Evolutionary conservation across 2,888 invertebrate genomes (phyloP), one percentile per base, ranked within the genome.

Genomic region (Pyrrhosoma nymphula): DNA sequence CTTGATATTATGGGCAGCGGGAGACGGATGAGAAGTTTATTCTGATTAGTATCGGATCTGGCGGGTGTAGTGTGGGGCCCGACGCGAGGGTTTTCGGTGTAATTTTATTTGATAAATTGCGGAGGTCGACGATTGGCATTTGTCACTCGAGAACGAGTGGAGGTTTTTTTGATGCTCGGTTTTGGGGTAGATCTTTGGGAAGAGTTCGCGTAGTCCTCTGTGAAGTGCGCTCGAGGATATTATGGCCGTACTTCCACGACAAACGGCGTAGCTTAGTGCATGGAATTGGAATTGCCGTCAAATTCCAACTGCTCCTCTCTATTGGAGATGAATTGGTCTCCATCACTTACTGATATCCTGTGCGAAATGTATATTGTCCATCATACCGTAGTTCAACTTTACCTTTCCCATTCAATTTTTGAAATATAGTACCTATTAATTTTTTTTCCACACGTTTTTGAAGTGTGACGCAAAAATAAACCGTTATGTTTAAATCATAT

Each of bases 11-110:
- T 69, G 69, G 93, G 69, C 69, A 69, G 63, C 63, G 69, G 69
- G 93, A 47, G 93, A 93, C 75, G 69, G 55, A 93, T 93, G 93
- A 12, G 93, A 39, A 82, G 69, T 93, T 93, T 93, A 63, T 93
- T 93, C 69, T 69, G 47, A 69, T 69, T 93, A 93, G 69, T 69
- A 82, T 82, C 82, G 82, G 35, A 82, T 82, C 82, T 35, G 82
- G 82, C 26, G 3, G n/a, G 23, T 26, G 23, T 12, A 69, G 69
- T 12, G 69, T 8, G 69, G 26, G 3, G 82, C 20, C 1, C 60
- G 60, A 20, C 20, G 60, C n/a, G 69, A 69, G 69, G 26, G 69
- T 26, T 69, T 82, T 82, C 69, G 82, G 35, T 82, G 30, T 35
- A 35, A 82, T 82, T 82, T 82, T 82, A 82, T 82, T 82, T 82